Evolutionary conservation across 2,888 invertebrate species (phyloP), one percentile per base, ranked within the genome.

Genomic region (Sesia apiformis): DNA sequence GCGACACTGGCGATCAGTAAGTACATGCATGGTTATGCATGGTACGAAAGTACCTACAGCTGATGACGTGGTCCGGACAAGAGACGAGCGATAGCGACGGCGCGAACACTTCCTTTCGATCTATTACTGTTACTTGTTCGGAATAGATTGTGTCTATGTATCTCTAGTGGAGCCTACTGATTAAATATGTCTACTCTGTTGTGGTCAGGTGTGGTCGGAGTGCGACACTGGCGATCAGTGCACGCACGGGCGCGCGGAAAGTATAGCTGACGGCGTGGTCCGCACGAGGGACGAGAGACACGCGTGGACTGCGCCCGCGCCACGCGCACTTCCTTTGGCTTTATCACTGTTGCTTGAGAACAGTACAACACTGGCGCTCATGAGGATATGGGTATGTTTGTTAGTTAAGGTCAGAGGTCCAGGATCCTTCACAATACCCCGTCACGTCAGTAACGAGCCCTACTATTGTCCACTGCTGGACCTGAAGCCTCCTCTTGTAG

Each of bases 271-370:
- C 68, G 94, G 94, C 0, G 90, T 93, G 4, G 93, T 94, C 67
- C 84, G 94, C 49, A 95, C 95, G 0, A 90, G 93, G 55, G 95
- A 96, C 72, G 95, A 95, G 76, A 90, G 92, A 46, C 95, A 95
- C 80, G 90, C 94, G 64, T 96, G 96, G 95, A 84, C 93, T 38
- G 90, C 93, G 38, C 93, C 94, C 3, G 93, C 92, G 64, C 92
- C 92, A 3, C 70, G 78, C 3, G 91, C 91, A n/a, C 78, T 81
- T 4, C 91, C 93, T 53, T 91, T 94, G 66, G 89, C 89, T 3
- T 84, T 96, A 58, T 88, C 89, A 56, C 75, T 94, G 41, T 78
- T 91, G 41, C 91, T 95, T 63, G 82, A 86, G 8, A 78, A 87
- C 53, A 73, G 76, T n/a, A 78, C 89, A 53, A 84, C 80, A 43